These are phyloP conservation scores for Mareca penelope DNA, from an alignment of 2,797 vertebrate species.

Conservation along the genomic window DNA sequence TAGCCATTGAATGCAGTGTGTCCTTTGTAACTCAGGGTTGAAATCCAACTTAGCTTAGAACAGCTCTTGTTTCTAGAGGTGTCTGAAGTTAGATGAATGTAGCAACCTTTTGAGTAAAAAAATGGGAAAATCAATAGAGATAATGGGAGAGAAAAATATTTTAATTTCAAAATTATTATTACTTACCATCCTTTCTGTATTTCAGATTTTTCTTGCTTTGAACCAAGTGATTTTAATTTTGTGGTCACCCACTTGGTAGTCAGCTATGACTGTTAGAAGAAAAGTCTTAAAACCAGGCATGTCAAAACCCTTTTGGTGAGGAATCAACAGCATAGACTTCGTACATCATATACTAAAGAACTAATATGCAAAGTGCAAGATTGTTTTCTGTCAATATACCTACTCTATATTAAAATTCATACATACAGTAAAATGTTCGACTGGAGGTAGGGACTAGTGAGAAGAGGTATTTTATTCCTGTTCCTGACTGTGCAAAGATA, in stretches of 20 bases:
- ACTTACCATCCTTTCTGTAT: not conserved
- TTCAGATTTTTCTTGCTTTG: not conserved
- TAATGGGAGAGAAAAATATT: not conserved
- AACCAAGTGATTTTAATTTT: not conserved
- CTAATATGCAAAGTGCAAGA: not conserved
- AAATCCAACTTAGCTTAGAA: not conserved
- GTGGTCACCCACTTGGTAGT: not conserved
- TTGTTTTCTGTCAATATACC: not conserved
- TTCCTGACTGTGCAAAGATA: not conserved
- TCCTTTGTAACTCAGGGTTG: not conserved
- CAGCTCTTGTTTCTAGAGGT: not conserved
- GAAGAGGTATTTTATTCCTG: not conserved
- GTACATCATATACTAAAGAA: not conserved
- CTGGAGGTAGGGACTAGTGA: not conserved
- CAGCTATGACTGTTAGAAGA: not conserved
- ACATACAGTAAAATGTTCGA: not conserved
- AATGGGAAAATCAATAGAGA: not conserved
- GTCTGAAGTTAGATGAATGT: not conserved
- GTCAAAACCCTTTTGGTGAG: not conserved
- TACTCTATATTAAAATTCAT: not conserved
- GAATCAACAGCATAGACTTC: not conserved
- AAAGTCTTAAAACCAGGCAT: not conserved
- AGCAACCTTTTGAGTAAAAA: not conserved
- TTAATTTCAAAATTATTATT: not conserved
- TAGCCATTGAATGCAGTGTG: not conserved